Evolutionary conservation across 2,888 invertebrate species (phyloP).

Genomic region (Tromatobia lineatoria): DNA sequence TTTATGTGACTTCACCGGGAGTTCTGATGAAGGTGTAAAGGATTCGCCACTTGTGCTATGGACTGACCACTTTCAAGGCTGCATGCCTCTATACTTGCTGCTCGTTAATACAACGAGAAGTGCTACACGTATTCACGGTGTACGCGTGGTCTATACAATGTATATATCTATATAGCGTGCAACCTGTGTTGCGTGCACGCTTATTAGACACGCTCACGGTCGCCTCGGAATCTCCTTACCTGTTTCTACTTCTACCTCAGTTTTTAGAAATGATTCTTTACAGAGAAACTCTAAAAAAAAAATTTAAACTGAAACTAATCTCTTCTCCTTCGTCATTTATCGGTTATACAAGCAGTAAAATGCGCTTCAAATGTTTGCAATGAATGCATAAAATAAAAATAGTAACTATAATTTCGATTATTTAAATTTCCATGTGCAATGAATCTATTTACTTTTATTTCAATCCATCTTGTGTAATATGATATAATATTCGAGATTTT

Average conservation of each 20-base stretch:
- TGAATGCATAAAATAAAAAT: neutral
- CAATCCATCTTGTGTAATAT: neutral
- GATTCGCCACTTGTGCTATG: constrained; percentile 42
- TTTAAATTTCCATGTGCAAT: neutral
- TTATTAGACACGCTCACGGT: constrained; percentile 67
- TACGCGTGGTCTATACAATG: constrained; percentile 43
- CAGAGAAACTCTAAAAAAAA: neutral
- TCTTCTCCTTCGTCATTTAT: neutral
- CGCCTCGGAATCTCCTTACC: constrained; percentile 57
- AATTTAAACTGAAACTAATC: neutral
- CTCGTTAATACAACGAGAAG: constrained; percentile 70
- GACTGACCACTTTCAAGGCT: constrained; percentile 65
- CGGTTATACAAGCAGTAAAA: neutral
- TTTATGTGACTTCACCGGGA: neutral
- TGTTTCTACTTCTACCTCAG: constrained; percentile 47
- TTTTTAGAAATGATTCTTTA: constrained; percentile 35
- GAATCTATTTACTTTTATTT: neutral
- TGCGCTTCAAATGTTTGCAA: neutral
- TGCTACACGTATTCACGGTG: constrained; percentile 62
- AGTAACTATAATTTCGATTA: neutral
- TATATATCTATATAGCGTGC: constrained; percentile 23
- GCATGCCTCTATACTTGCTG: constrained; percentile 38
- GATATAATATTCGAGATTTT: neutral
- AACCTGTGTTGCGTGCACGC: constrained; percentile 47
- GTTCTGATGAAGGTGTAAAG: constrained; percentile 43